A percentile compares a stretch with the other conserved stretches of the same genome.
These are phyloP conservation scores for Dasyurus viverrinus DNA, from an alignment of 2,113 vertebrate genomes.

Conservation along the genomic window DNA sequence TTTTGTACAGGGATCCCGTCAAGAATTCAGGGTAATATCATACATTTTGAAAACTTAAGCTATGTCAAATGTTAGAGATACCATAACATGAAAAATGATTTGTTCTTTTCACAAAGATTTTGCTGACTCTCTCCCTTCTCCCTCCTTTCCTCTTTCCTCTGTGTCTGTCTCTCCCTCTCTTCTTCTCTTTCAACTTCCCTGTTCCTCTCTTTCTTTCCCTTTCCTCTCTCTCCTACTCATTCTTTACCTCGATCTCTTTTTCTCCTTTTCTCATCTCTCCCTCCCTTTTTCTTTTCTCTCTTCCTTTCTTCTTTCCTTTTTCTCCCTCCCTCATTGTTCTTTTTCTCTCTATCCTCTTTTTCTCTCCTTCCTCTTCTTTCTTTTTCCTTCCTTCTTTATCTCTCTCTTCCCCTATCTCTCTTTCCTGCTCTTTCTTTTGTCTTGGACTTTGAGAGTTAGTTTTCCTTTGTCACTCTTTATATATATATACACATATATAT, in stretches of 20 bases:
- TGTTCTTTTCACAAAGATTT: neutral
- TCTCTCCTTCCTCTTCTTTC: neutral
- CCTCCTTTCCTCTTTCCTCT: neutral
- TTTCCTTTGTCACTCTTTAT: too few species aligned
- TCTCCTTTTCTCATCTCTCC: neutral
- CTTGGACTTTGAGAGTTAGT: too few species aligned
- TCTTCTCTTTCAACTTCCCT: neutral
- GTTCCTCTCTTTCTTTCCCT: slow-evolving; percentile 10
- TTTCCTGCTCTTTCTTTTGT: slow-evolving; percentile 17
- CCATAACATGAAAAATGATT: slow-evolving; percentile 16
- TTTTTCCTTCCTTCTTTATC: too few species aligned
- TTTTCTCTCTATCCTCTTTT: slow-evolving; percentile 9
- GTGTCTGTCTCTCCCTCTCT: neutral
- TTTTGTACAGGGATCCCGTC: neutral
- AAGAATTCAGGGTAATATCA: neutral
- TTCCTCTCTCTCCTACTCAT: neutral
- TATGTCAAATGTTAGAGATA: neutral
- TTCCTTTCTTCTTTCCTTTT: neutral
- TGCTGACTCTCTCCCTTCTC: neutral
- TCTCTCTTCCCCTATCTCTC: too few species aligned
- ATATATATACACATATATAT: too few species aligned
- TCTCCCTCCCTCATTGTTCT: neutral
- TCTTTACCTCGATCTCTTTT: neutral
- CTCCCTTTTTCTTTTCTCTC: neutral
- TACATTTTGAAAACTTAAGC: slow-evolving; percentile 3